Evolutionary conservation across 2,888 invertebrate species (phyloP).

Genomic region (Caradrina clavipalpis): DNA sequence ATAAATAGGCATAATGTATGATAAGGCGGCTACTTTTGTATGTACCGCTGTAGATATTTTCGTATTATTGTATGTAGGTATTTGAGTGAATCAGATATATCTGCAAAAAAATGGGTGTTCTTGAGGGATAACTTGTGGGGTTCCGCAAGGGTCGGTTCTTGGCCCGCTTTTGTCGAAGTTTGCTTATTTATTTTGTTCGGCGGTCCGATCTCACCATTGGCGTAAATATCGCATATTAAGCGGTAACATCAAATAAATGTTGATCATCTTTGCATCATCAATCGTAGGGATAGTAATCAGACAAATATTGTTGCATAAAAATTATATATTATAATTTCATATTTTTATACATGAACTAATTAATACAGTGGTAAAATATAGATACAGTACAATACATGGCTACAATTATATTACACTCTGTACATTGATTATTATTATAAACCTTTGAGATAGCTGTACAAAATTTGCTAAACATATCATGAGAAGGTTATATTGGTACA

Average conservation of each 20-base stretch:
- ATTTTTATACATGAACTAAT: slow-evolving; percentile 49
- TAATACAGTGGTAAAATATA: slow-evolving; percentile 57
- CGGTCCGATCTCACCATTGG: background rate
- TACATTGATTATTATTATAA: slow-evolving; percentile 60
- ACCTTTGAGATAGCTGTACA: slow-evolving; percentile 34
- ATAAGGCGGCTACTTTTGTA: background rate
- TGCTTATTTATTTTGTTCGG: background rate
- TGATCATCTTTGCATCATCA: background rate
- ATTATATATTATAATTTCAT: slow-evolving; percentile 58
- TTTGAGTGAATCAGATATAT: background rate
- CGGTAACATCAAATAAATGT: too few species aligned
- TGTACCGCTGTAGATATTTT: too few species aligned
- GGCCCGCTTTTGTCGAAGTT: background rate
- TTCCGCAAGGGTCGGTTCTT: background rate
- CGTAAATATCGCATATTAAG: background rate
- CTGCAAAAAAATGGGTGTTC: background rate
- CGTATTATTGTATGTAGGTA: too few species aligned
- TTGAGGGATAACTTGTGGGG: background rate
- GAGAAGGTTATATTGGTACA: background rate
- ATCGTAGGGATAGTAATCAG: slow-evolving; percentile 35
- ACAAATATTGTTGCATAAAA: slow-evolving; percentile 49
- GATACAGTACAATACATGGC: slow-evolving; percentile 45
- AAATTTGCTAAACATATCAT: slow-evolving; percentile 9
- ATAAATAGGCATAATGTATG: background rate
- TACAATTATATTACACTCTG: slow-evolving; percentile 60